A percentile compares a stretch with the other conserved stretches of the same genome.
These are phyloP conservation scores for Copsychus sechellarum DNA, from an alignment of 2,113 vertebrate species.

Conservation along the genomic window DNA sequence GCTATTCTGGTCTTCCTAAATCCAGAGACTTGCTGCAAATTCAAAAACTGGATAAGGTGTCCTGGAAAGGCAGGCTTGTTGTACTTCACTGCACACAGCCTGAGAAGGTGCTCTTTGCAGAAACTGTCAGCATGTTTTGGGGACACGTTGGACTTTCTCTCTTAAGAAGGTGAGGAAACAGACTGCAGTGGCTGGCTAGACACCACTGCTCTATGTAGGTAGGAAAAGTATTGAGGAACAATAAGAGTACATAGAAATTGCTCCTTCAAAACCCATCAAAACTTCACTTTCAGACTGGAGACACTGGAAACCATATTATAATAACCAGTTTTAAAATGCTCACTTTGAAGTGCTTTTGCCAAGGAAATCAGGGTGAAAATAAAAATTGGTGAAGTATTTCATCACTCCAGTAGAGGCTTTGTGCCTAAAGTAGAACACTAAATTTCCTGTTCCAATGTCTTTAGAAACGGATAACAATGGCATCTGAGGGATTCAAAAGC, in stretches of 20 bases:
- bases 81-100: not conserved
- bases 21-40: not conserved
- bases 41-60: not conserved
- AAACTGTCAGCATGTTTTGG: not conserved
- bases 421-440: not conserved
- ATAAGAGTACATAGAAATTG: not conserved
- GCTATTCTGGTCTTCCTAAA: not conserved
- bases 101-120: not conserved
- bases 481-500: not conserved
- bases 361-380: not conserved
- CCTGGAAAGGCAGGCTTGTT: not conserved
- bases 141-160: not conserved
- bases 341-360: not conserved
- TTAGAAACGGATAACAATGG: not conserved
- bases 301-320: not conserved
- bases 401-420: not conserved
- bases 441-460: not conserved
- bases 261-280: not conserved
- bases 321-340: not conserved
- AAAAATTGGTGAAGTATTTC: not conserved
- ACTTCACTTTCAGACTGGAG: not conserved
- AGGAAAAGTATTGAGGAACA: not conserved
- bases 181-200: not conserved
- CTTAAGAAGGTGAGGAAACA: not conserved
- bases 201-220: not conserved